Evolutionary conservation across 2,888 invertebrate species (phyloP).

Genomic region (Cynaeus angustus): DNA sequence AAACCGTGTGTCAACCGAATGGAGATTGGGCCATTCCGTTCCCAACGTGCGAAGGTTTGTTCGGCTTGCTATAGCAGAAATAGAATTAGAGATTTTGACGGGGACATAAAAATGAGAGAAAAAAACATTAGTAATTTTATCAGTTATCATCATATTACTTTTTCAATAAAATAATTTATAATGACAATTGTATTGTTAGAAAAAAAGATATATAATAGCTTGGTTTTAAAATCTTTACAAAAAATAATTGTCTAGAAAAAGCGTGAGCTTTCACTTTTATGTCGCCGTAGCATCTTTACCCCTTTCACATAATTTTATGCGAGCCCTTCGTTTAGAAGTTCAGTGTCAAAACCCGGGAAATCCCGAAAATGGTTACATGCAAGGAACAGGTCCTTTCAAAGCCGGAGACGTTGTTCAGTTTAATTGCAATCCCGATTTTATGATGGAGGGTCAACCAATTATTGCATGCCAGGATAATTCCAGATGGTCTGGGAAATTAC

Average conservation of each 20-base stretch:
- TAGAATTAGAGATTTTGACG: not conserved
- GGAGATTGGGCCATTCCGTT: constrained; percentile 88
- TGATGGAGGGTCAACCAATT: constrained; percentile 93
- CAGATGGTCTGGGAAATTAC: constrained; percentile 87
- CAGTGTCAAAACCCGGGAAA: constrained; percentile 84
- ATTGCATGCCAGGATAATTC: constrained; percentile 92
- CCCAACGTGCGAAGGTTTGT: constrained; percentile 82
- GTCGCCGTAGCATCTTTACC: not conserved
- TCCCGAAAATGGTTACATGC: constrained; percentile 86
- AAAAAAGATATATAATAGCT: too few relatives aligned
- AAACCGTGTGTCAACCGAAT: constrained; percentile 83
- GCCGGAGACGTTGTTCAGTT: constrained; percentile 91
- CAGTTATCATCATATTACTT: too few relatives aligned
- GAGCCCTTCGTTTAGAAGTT: constrained; percentile 76
- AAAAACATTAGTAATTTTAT: too few relatives aligned
- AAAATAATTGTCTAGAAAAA: too few relatives aligned
- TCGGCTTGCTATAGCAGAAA: constrained; percentile 13
- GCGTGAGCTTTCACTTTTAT: not conserved
- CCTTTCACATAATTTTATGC: constrained; percentile 23
- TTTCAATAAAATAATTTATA: too few relatives aligned
- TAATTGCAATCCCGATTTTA: constrained; percentile 90
- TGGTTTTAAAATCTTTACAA: too few relatives aligned
- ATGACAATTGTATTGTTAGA: too few relatives aligned
- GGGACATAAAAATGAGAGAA: not conserved
- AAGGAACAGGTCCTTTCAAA: constrained; percentile 84